Percentiles rank a stretch among this genome's conserved stretches.
Evolutionary conservation across 2,113 vertebrate genomes (phyloP).

Genomic region (Asarcornis scutulata): DNA sequence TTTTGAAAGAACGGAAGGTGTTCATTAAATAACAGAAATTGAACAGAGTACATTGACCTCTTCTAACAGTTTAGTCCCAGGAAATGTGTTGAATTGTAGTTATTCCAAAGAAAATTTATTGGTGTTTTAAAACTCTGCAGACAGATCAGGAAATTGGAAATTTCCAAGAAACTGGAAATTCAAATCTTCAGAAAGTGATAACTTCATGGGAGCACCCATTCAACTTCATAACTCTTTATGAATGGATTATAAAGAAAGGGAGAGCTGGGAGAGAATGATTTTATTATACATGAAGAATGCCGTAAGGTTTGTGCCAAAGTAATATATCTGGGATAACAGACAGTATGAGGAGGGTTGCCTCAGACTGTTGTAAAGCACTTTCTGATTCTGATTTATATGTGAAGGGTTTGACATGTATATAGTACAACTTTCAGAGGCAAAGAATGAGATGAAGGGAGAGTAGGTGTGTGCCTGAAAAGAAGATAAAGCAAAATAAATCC

Average conservation of each 20-base stretch:
- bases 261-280: background rate
- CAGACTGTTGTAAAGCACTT: background rate
- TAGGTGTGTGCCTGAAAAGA: background rate
- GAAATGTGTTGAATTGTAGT: background rate
- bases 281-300: background rate
- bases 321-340: background rate
- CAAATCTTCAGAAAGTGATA: fast-evolving
- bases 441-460: background rate
- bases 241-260: background rate
- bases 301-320: background rate
- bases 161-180: background rate
- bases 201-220: background rate
- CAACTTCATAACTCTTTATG: background rate
- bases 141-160: background rate
- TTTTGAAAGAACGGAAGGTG: background rate
- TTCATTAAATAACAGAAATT: background rate
- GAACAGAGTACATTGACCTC: background rate
- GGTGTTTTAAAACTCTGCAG: background rate
- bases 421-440: background rate
- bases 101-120: background rate
- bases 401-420: background rate
- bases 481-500: background rate
- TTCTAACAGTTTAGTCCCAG: background rate
- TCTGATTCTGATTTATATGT: background rate
- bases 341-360: background rate